These are phyloP conservation scores for Minunthozetes semirufus DNA, from an alignment of 2,888 invertebrate genomes.

Conservation along the genomic window DNA sequence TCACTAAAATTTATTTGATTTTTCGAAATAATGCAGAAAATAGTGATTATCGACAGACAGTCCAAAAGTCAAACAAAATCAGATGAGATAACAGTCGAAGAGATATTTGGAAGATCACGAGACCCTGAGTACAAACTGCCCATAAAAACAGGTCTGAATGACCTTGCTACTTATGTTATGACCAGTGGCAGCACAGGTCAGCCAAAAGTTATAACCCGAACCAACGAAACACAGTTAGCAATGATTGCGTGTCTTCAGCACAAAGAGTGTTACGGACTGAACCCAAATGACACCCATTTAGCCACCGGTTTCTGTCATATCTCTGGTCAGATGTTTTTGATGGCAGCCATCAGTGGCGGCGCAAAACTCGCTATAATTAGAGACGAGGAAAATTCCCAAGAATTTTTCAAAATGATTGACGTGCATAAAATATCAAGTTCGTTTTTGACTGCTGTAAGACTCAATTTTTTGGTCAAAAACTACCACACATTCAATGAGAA, in stretches of 20 bases:
- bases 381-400: background rate
- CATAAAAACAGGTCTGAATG: background rate
- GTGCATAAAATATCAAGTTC: background rate
- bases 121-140: background rate
- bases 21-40: no score
- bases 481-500: background rate
- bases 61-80: no score
- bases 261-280: background rate
- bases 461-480: background rate
- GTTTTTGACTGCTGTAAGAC: background rate
- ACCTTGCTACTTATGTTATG: background rate
- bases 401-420: background rate
- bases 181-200: background rate
- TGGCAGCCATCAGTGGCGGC: background rate
- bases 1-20: no score
- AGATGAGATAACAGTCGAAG: no score
- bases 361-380: background rate
- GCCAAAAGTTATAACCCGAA: background rate
- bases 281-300: background rate
- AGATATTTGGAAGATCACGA: background rate
- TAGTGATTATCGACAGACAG: no score
- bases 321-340: background rate
- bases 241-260: background rate
- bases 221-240: background rate
- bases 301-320: background rate